Evolutionary conservation across 2,888 invertebrate species (phyloP).

Genomic region (Tetragnatha montana): DNA sequence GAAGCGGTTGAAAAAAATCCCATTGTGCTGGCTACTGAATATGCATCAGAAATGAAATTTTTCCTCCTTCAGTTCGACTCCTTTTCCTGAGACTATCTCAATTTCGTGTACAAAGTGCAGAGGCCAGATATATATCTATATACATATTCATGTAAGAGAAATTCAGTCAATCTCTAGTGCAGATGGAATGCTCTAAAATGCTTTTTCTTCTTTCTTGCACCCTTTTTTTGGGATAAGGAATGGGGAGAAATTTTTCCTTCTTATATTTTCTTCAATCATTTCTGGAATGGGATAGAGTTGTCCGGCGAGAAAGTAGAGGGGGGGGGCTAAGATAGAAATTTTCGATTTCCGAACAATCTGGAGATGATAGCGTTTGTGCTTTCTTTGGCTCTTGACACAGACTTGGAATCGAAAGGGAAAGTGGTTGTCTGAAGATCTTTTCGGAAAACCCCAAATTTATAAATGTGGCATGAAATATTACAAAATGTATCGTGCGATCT

Average conservation of each 20-base stretch:
- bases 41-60: slow-evolving; percentile 63
- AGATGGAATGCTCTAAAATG: slow-evolving; percentile 44
- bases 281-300: neutral
- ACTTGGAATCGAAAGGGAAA: neutral
- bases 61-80: slow-evolving; percentile 38
- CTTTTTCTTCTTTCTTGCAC: slow-evolving; percentile 5
- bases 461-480: no score
- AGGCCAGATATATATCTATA: slow-evolving; percentile 37
- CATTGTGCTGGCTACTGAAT: slow-evolving; percentile 47
- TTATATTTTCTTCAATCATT: neutral
- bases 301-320: neutral
- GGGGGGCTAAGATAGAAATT: neutral
- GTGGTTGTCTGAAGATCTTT: neutral
- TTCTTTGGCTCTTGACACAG: neutral
- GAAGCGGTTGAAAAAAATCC: neutral
- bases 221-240: neutral
- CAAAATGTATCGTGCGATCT: no score
- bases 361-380: neutral
- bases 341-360: neutral
- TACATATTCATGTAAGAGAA: slow-evolving; percentile 38
- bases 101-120: slow-evolving; percentile 59
- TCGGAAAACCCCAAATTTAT: no score
- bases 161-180: slow-evolving; percentile 40
- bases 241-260: neutral
- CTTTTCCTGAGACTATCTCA: slow-evolving; percentile 32